Percentiles rank a stretch among this genome's conserved stretches.
phyloP scores from a whole-genome alignment of 2,113 vertebrate genomes.

The Pheucticus melanocephalus region DNA sequence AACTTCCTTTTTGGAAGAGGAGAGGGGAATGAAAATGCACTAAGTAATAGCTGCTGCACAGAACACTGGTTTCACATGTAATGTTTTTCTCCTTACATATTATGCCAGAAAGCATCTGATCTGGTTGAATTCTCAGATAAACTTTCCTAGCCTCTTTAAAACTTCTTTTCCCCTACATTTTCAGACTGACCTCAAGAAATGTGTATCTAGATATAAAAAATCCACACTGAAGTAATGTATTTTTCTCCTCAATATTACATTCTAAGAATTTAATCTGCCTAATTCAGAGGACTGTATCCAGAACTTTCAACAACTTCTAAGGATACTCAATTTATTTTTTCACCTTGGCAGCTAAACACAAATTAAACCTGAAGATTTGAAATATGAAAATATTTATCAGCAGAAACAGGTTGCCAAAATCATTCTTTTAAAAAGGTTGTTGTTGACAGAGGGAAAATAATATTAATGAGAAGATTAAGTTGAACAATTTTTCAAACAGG shows the following conservation, averaged over 20 bases:
- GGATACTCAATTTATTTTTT: neutral
- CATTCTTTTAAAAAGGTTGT: conserved; percentile 14
- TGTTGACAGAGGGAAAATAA: conserved; percentile 40
- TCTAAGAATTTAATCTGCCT: neutral
- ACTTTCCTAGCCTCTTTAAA: neutral
- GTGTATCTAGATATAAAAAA: neutral
- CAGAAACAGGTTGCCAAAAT: neutral
- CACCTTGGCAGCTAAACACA: conserved; percentile 5
- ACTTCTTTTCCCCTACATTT: neutral
- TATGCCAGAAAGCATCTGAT: neutral
- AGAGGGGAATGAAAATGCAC: neutral
- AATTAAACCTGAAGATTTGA: neutral
- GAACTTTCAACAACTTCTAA: neutral
- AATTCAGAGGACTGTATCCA: neutral
- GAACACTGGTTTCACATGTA: neutral
- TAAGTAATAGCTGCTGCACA: neutral
- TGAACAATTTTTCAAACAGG: conserved; percentile 69
- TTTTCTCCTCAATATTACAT: neutral
- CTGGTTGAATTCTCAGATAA: neutral
- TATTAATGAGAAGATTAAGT: conserved; percentile 64
- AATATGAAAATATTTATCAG: neutral
- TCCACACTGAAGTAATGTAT: neutral
- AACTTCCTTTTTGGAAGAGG: neutral
- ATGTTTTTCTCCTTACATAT: neutral
- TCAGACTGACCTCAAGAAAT: neutral